Percentiles rank a stretch among this genome's conserved stretches.
These are phyloP conservation scores for Bicyclus anynana DNA, from an alignment of 1,140 invertebrate species.

Conservation along the genomic window DNA sequence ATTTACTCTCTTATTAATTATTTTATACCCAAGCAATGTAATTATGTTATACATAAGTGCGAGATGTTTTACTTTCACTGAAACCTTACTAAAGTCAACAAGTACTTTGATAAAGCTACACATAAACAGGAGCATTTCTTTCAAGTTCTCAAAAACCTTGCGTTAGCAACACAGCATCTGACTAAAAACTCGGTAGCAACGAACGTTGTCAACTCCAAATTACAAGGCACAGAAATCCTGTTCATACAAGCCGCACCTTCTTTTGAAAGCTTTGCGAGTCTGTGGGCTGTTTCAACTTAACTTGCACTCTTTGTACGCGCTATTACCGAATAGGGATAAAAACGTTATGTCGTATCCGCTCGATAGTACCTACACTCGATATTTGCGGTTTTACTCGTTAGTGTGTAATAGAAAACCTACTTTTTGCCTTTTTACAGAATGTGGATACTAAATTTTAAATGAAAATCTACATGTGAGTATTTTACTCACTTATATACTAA, in stretches of 20 bases:
- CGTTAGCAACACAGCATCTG: not conserved
- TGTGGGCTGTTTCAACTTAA: slow-evolving; percentile 51
- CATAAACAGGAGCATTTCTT: not conserved
- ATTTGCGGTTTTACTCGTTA: slow-evolving; percentile 21
- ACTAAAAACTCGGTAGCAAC: slow-evolving; percentile 13
- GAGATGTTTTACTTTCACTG: not conserved
- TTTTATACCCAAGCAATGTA: too few relatives aligned
- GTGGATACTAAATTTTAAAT: too few relatives aligned
- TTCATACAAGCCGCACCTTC: slow-evolving; percentile 40
- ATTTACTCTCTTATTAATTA: too few relatives aligned
- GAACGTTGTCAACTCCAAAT: slow-evolving; percentile 49
- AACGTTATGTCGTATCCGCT: slow-evolving; percentile 18
- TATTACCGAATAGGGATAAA: slow-evolving; percentile 32
- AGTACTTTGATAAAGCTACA: not conserved
- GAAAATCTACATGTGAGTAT: too few relatives aligned
- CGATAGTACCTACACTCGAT: slow-evolving; percentile 9
- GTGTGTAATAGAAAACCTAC: not conserved
- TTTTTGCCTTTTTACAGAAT: too few relatives aligned
- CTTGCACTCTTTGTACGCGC: slow-evolving; percentile 41
- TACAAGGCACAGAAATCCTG: slow-evolving; percentile 47
- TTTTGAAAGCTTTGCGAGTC: slow-evolving; percentile 56
- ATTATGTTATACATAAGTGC: too few relatives aligned
- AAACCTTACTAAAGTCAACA: not conserved
- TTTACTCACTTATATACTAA: too few relatives aligned
- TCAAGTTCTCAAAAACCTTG: not conserved